Evolutionary conservation across 2,113 vertebrate genomes (phyloP), one percentile per base, ranked within the genome.

Genomic region (Istiophorus platypterus): DNA sequence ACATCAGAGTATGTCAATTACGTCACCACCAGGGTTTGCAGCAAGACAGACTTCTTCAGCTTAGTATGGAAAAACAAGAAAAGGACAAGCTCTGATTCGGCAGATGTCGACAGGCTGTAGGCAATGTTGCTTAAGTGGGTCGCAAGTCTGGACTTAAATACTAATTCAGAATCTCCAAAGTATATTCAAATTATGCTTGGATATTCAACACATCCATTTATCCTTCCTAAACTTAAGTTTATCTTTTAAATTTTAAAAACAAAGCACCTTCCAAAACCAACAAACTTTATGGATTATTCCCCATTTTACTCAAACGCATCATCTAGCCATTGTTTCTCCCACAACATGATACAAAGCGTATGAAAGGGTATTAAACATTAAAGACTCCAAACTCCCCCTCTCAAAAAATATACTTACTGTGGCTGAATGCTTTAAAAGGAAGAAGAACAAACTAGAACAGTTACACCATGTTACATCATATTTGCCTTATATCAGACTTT

Each of bases 401-500:
- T 6, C 0, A n/a, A n/a, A 18, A 74, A 29, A 83, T 15, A 27
- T 34, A 74, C 52, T 67, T 37, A 63, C 37, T 47, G 51, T 37
- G 70, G 59, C 5, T 5, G 24, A 45, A 42, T 58, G 72, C 62
- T 82, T 90, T 89, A 69, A 81, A 85, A 67, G 77, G 66, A 70
- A 22, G 63, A 79, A 85, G 71, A 85, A 78, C 72, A 81, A 85
- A 85, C 59, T 76, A 41, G 63, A 86, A 74, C 58, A 57, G 82
- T 95, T 95, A 84, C 93, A 84, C 75, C 63, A 85, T 78, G 75
- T 95, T 94, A 92, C 93, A 91, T 95, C 93, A 94, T 90, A 29
- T 70, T 67, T 6, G 17, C 49, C 64, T 76, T 56, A 71, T 27
- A 73, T 56, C 47, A 69, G 71, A 76, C 69, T 69, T 70, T 31